Evolutionary conservation across 1,140 invertebrate genomes (phyloP).

Genomic region (Lutraria rhynchaena): DNA sequence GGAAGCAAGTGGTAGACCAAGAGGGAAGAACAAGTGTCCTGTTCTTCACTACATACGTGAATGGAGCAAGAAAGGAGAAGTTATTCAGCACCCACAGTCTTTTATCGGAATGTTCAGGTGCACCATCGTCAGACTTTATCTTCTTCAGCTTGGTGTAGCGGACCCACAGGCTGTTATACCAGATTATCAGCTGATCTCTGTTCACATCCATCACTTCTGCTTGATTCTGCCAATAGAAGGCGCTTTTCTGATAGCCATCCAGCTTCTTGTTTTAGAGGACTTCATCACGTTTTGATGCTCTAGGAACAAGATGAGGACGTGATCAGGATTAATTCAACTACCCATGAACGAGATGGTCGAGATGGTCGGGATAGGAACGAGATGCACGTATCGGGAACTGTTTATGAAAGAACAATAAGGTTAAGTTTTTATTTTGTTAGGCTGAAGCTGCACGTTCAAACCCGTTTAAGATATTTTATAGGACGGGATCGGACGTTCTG

Average conservation of each 20-base stretch:
- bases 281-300: conserved; percentile 11
- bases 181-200: conserved; percentile 11
- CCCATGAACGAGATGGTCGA: too few relatives aligned
- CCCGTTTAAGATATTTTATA: too few relatives aligned
- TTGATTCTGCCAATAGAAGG: conserved; percentile 16
- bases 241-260: conserved; percentile 13
- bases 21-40: conserved; percentile 23
- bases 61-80: conserved; percentile 24
- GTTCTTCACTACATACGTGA: conserved; percentile 22
- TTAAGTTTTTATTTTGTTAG: too few relatives aligned
- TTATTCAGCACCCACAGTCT: conserved; percentile 16
- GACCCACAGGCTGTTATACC: conserved; percentile 11
- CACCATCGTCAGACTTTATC: conserved; percentile 31
- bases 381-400: too few relatives aligned
- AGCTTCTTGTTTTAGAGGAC: conserved; percentile 31
- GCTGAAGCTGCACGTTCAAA: too few relatives aligned
- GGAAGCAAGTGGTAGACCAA: too few relatives aligned
- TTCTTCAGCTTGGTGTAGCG: conserved; percentile 26
- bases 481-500: too few relatives aligned
- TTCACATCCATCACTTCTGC: conserved; percentile 14
- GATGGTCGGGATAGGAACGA: too few relatives aligned
- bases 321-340: too few relatives aligned
- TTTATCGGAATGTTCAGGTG: conserved; percentile 15
- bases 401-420: too few relatives aligned
- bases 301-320: too few relatives aligned